Evolutionary conservation across 2,888 invertebrate species (phyloP).

Genomic region (Apotomis betuletana): DNA sequence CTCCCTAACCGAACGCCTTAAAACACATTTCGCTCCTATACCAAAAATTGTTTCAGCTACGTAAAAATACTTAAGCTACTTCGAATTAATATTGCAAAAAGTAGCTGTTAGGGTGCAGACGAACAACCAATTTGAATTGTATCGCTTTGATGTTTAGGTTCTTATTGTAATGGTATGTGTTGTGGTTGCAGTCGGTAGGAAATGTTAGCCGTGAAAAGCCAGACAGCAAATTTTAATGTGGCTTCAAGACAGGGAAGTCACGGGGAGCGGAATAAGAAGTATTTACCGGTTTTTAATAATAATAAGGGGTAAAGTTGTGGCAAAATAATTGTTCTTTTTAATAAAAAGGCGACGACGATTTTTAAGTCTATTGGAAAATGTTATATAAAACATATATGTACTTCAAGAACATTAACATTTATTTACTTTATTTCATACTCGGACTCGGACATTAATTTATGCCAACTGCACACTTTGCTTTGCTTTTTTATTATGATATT

Average conservation of each 20-base stretch:
- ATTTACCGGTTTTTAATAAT: constrained; percentile 29
- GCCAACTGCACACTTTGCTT: no score
- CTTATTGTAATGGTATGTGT: constrained; percentile 31
- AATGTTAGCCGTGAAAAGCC: constrained; percentile 55
- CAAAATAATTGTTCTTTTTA: not conserved
- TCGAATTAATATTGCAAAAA: constrained; percentile 77
- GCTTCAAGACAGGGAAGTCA: constrained; percentile 72
- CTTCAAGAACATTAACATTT: no score
- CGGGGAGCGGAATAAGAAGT: constrained; percentile 53
- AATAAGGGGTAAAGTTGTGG: not conserved
- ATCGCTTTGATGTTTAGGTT: constrained; percentile 20
- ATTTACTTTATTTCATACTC: no score
- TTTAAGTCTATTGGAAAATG: no score
- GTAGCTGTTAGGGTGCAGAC: constrained; percentile 59
- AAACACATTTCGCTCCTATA: constrained; percentile 48
- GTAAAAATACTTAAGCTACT: constrained; percentile 69
- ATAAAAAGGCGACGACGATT: no score
- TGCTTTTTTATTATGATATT: no score
- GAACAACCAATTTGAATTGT: constrained; percentile 51
- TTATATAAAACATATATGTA: no score
- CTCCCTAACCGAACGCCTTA: constrained; percentile 51
- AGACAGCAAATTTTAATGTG: constrained; percentile 64
- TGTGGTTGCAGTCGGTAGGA: constrained; percentile 48
- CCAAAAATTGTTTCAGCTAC: constrained; percentile 54
- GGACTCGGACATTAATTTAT: no score